Evolutionary conservation across 2,888 invertebrate genomes (phyloP).

Genomic region (Xylophagus ater): DNA sequence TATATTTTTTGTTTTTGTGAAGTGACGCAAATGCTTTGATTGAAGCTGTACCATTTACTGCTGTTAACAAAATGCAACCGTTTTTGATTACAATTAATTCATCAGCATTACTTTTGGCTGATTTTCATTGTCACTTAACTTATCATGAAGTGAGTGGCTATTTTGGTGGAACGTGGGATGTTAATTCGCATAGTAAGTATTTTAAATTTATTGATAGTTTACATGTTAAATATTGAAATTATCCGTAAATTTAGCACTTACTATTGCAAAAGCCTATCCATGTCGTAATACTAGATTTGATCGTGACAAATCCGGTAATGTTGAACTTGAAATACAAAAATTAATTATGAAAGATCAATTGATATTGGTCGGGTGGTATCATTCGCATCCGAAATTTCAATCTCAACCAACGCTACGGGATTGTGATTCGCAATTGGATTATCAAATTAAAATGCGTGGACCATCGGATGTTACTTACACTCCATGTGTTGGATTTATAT

Average conservation of each 20-base stretch:
- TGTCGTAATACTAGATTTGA: conserved; percentile 74
- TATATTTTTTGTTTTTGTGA: conserved; percentile 17
- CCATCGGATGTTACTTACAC: conserved; percentile 82
- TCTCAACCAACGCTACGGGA: conserved; percentile 81
- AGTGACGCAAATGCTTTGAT: conserved; percentile 86
- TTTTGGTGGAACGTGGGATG: conserved; percentile 89
- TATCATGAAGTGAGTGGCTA: conserved; percentile 93
- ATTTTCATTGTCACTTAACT: conserved; percentile 90
- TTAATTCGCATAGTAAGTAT: conserved; percentile 79
- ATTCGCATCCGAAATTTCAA: conserved; percentile 81
- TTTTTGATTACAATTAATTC: conserved; percentile 79
- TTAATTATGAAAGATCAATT: conserved; percentile 72
- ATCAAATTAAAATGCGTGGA: conserved; percentile 90
- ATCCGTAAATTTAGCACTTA: conserved; percentile 53
- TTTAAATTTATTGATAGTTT: conserved; percentile 3
- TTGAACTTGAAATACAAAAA: conserved; percentile 72
- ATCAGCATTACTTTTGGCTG: conserved; percentile 76
- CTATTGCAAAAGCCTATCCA: conserved; percentile 80
- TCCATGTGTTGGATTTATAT: conserved; percentile 85
- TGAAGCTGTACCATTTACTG: conserved; percentile 78
- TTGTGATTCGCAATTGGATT: conserved; percentile 86
- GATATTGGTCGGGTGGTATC: conserved; percentile 87
- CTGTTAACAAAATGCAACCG: conserved; percentile 83
- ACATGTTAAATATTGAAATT: background rate
- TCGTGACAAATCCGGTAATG: conserved; percentile 59